Evolutionary conservation across 2,888 invertebrate species (phyloP), one percentile per base, ranked within the genome.

Genomic region (Andrena flavipes): DNA sequence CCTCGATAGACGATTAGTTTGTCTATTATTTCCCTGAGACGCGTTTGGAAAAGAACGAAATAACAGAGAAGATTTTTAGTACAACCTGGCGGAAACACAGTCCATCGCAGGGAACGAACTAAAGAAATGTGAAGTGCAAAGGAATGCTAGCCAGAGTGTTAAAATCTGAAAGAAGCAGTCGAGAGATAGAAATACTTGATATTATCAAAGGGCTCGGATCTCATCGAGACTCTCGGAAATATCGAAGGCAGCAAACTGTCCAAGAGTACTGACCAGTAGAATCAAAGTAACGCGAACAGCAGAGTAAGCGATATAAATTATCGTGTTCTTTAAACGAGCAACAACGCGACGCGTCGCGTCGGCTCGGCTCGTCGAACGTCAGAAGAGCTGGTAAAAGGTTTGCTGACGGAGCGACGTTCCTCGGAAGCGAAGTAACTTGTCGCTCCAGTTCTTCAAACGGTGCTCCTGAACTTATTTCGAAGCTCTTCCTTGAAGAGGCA

Each of bases 381-480:
- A 80, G 71, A 59, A 35, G 78, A 75, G 68, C 56, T 42, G 68
- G 62, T 75, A 51, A 75, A 73, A 78, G 69, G 76, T 71, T 82
- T 67, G 78, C 78, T 77, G 84, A 86, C 81, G 65, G 72, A 84
- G 75, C 81, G 48, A 54, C 78, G 71, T 74, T 76, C 42, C 6
- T 74, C 75, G 68, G 72, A 74, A 75, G 72, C 56, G 63, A 54
- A 70, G 60, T 69, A 68, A 79, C 76, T 83, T 79, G 86, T 76
- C 84, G 74, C 30, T 49, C 51, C 20, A 64, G 76, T 81, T 85
- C 63, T 74, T 84, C 59, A 62, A 65, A 70, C 70, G 67, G 56
- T 59, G 64, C 76, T 84, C 81, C n/a, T 7, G 8, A 85, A 87
- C 80, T 87, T 83, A 72, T 73, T 79, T 68, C 60, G 67, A 64